Evolutionary conservation across 2,888 invertebrate genomes (phyloP), one percentile per base, ranked within the genome.

Genomic region (Cerastis rubricosa): DNA sequence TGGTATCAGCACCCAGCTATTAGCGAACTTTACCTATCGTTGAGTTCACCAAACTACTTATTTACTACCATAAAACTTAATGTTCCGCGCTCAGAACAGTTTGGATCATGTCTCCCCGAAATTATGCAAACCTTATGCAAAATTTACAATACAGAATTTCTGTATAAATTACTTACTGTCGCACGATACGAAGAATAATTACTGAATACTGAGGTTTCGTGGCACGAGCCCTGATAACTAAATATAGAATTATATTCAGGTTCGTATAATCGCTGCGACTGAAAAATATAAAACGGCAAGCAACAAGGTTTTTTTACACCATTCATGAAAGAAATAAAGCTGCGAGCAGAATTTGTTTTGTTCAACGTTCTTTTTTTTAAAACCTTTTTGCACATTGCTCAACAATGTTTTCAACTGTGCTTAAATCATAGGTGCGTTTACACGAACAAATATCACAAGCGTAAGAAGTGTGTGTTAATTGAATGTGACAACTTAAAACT

Each of bases 31-130:
- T 80, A 67, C 71, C 84, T 76, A 85, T 87, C 65, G 76, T 78
- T 40, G 86, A 72, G 78, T 85, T 87, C 80, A 85, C 89, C 89
- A 89, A 94, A 94, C 94, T 93, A 94, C 93, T 94, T 91, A 94
- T 94, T 94, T 94, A 89, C 88, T 80, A 83, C 85, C 92, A 92
- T 94, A 91, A 94, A 94, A 91, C 90, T 92, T 89, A 92, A 89
- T 88, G 89, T 91, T 93, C 81, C 95, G 95, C 95, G 94, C 87
- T 90, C 85, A 86, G 80, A 89, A 92, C 93, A 91, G 90, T 93
- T 93, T 89, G 81, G 73, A 83, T 80, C 87, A 82, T 68, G 71
- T 67, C 79, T 80, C 71, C 80, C 90, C 88, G 79, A 92, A 92
- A 91, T 94, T 92, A 94, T 93, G 91, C 91, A 88, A 88, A 89